These are phyloP conservation scores for Telmatherina bonti DNA, from an alignment of 2,797 vertebrate genomes.

Conservation along the genomic window DNA sequence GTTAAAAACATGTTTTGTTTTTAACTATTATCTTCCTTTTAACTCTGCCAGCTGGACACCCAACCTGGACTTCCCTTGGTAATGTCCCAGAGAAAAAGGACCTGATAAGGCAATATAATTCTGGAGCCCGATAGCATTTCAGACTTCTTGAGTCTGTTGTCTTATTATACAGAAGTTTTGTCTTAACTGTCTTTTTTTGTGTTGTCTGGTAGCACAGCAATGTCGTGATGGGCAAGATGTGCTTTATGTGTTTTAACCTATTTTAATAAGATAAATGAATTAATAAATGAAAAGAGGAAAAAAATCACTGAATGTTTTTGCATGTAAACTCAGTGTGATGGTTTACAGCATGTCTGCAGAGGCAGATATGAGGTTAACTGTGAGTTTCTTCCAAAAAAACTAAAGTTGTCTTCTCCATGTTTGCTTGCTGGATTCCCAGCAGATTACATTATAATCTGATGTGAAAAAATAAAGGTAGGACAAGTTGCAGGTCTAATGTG, in stretches of 20 bases:
- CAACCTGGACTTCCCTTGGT: not conserved
- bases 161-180: not conserved
- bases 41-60: conserved; percentile 24
- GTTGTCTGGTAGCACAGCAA: not conserved
- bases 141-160: not conserved
- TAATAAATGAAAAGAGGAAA: too few relatives aligned
- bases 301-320: too few relatives aligned
- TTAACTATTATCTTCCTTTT: conserved; percentile 19
- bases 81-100: not conserved
- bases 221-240: not conserved
- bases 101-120: not conserved
- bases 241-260: not conserved
- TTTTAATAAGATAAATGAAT: too few relatives aligned
- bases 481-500: not conserved
- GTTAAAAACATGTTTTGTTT: too few relatives aligned
- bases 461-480: not conserved
- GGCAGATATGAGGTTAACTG: conserved; percentile 7
- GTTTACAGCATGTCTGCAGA: conserved; percentile 4
- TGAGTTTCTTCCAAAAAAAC: not conserved
- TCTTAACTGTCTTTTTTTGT: not conserved
- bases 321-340: not conserved
- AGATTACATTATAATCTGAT: not conserved
- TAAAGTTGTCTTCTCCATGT: not conserved
- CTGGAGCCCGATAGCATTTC: not conserved
- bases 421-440: not conserved